These are phyloP conservation scores for Sesamia nonagrioides DNA, from an alignment of 1,140 invertebrate species.

Conservation along the genomic window DNA sequence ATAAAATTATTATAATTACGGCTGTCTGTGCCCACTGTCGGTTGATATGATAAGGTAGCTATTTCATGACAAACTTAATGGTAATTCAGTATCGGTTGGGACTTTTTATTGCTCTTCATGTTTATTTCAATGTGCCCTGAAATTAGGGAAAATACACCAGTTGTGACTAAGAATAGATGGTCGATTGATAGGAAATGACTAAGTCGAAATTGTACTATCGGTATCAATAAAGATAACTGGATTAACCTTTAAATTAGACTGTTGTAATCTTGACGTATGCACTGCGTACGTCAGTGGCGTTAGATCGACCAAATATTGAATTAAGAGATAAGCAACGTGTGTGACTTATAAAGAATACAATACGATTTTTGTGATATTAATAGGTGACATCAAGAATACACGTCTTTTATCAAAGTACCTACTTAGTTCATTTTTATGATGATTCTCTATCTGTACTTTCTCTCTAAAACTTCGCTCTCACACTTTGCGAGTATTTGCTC, in stretches of 20 bases:
- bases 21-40: conserved; percentile 35
- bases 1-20: conserved; percentile 52
- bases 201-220: not conserved
- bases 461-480: not conserved
- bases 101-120: conserved; percentile 34
- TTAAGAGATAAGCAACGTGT: too few relatives aligned
- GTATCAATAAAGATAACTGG: conserved; percentile 12
- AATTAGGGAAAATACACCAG: not conserved
- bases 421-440: not conserved
- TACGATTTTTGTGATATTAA: too few relatives aligned
- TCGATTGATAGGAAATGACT: not conserved
- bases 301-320: not conserved
- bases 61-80: conserved; percentile 43
- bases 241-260: conserved; percentile 28
- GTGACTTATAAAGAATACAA: too few relatives aligned
- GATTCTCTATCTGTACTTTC: not conserved
- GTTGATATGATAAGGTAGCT: conserved; percentile 43
- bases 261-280: not conserved
- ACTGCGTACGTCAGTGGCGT: not conserved
- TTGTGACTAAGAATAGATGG: not conserved
- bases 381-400: too few relatives aligned
- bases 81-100: conserved; percentile 31
- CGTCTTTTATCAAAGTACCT: too few relatives aligned
- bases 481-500: not conserved
- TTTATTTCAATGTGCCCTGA: not conserved